Base-by-base conservation (phyloP, 2,797 vertebrate species). In the Serranus cabrilla region DNA sequence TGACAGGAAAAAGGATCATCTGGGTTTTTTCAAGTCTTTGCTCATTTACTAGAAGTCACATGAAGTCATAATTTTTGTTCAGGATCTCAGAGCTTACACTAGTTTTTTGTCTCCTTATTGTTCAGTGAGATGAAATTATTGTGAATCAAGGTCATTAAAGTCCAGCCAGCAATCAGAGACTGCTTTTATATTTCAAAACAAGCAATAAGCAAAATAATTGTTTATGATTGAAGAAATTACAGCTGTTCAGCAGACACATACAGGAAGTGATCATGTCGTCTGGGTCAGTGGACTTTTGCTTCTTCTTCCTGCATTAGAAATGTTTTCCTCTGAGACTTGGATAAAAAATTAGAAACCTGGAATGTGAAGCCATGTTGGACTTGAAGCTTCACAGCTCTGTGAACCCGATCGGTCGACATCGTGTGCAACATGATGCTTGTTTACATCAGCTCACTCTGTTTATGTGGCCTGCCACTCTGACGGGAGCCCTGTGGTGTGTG, bases 381-480 rank as follows among this genome's bases (percentile, higher is more conserved):
- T 25, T 78, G 62, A 88, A 61, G 68, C 47, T 69, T 25, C 46
- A 62, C 80, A 86, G 80, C 52, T 59, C 73, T 0, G n/a, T 74
- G 59, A 77, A 66, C 40, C 71, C 18, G 59, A 52, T 70, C 3
- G 16, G 21, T 52, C 69, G 39, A 37, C 61, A 50, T 71, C 34
- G n/a, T 63, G 40, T 64, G 73, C 78, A 81, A 85, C 75, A 71
- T 0, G 51, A 61, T 70, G 84, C 78, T 50, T 89, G 91, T 90
- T 91, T 90, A 87, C 86, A 74, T 68, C 78, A 56, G 11, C 49
- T 79, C 57, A 51, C 52, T 63, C 52, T 67, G 87, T 90, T 85
- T 90, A 84, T 61, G 66, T 16, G 62, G 60, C 21, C 81, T 82
- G 82, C 58, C 76, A 78, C 62, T 89, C 63, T 86, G 81, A 81